Evolutionary conservation across 2,888 invertebrate genomes (phyloP).

Genomic region (Eueremaeus valkanovi): DNA sequence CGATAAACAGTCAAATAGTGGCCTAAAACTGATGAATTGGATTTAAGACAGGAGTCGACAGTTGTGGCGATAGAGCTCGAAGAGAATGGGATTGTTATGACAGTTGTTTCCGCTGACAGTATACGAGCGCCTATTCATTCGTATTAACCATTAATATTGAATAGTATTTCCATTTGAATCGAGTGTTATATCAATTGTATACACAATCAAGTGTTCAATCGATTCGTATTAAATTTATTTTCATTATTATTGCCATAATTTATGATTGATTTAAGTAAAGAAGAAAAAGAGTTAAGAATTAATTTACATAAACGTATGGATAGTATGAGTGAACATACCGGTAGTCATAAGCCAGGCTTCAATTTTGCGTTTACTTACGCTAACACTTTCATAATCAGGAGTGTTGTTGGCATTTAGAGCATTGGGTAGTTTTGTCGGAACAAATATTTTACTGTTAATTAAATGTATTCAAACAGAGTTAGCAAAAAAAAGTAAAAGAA

Average conservation of each 20-base stretch:
- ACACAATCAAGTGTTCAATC: neutral
- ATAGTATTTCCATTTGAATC: neutral
- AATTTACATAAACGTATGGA: too few species aligned
- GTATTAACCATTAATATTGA: neutral
- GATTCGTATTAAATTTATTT: neutral
- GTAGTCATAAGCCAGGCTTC: constrained; percentile 38
- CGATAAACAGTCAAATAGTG: constrained; percentile 33
- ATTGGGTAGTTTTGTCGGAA: constrained; percentile 23
- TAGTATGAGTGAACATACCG: neutral
- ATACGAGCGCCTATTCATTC: constrained; percentile 26
- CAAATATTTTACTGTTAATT: constrained; percentile 35
- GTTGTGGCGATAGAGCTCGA: constrained; percentile 32
- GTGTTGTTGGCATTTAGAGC: neutral
- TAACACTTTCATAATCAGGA: constrained; percentile 23
- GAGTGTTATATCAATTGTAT: neutral
- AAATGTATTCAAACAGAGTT: neutral
- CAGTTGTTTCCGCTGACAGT: constrained; percentile 32
- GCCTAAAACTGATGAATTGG: neutral
- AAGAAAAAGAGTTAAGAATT: too few species aligned
- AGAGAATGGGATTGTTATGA: constrained; percentile 25
- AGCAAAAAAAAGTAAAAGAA: neutral
- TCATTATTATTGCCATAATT: neutral
- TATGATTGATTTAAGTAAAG: neutral
- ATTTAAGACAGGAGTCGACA: constrained; percentile 33
- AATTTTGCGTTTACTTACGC: constrained; percentile 28